These are phyloP conservation scores for Bovichtus variegatus DNA, from an alignment of 2,797 vertebrate species.

Conservation along the genomic window DNA sequence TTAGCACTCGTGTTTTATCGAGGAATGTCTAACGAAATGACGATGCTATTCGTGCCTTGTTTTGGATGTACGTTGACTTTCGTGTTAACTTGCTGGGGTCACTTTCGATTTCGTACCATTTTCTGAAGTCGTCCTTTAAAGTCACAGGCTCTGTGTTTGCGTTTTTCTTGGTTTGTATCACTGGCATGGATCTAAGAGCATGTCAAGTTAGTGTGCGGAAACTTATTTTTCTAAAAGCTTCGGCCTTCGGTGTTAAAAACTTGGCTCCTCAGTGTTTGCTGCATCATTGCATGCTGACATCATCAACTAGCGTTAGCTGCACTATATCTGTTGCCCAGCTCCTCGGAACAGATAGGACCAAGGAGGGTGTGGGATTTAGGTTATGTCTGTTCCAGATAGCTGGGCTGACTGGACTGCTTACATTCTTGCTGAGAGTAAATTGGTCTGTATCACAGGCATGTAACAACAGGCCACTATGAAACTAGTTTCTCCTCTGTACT, in stretches of 20 bases:
- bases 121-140: not conserved
- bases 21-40: conserved; percentile 1
- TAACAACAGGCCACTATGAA: not conserved
- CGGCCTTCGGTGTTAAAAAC: conserved; percentile 41
- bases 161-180: not conserved
- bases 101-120: conserved; percentile 45
- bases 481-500: not conserved
- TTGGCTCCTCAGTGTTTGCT: conserved; percentile 72
- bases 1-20: not conserved
- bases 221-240: conserved; percentile 28
- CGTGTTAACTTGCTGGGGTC: conserved; percentile 52
- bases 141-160: not conserved
- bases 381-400: not conserved
- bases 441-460: not conserved
- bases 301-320: conserved; percentile 56
- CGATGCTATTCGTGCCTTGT: not conserved
- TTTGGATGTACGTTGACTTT: conserved; percentile 54
- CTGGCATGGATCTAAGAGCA: not conserved
- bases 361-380: not conserved
- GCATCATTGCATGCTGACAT: conserved; percentile 78
- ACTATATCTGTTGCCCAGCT: conserved; percentile 7
- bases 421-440: not conserved
- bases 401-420: not conserved
- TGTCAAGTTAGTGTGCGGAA: not conserved
- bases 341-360: not conserved